Evolutionary conservation across 2,797 vertebrate genomes (phyloP), one percentile per base, ranked within the genome.

Genomic region (Parauchenoglanis punctatus): DNA sequence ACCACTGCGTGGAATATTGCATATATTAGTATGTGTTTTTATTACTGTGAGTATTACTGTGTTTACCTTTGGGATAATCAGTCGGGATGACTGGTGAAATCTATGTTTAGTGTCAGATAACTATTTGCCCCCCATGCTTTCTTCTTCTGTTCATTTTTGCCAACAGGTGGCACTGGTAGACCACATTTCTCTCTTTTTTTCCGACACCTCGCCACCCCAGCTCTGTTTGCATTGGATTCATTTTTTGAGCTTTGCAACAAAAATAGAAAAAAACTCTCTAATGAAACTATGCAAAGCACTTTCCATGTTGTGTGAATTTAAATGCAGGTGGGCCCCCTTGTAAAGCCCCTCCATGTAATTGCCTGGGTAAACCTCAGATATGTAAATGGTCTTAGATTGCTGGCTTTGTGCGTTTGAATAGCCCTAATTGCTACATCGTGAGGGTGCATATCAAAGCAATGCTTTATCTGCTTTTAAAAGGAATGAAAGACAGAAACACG

Each of bases 91-190:
- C 28, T 58, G 28, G 10, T 31, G 54, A 59, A 59, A 40, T 40
- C 20, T 15, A 12, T 23, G 56, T 80, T 59, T 44, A 25, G 11
- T 25, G 4, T 1, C 54, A 40, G 18, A 40, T 25, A 59, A 58
- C 7, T 61, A 61, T 81, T 81, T 15, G 13, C 58, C 7, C 1
- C 58, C 18, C 11, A n/a, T 1, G 25, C 3, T 8, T 63, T 81
- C 58, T 63, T 58, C 20, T 44, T 81, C 7, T 25, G 78, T 25
- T 5, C 31, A 80, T 23, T 35, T 18, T 58, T 44, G 61, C 93
- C 95, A 93, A 80, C 25, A 91, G 95, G 93, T 94, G 95, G 94
- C 93, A 95, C 92, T 94, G 92, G 91, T 90, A 88, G 31, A n/a
- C 91, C 91, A 91, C 82, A 81, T 83, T n/a, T 56, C 0, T 1